These are phyloP conservation scores for Rhagoletis pomonella DNA, from an alignment of 1,140 invertebrate genomes.

Conservation along the genomic window DNA sequence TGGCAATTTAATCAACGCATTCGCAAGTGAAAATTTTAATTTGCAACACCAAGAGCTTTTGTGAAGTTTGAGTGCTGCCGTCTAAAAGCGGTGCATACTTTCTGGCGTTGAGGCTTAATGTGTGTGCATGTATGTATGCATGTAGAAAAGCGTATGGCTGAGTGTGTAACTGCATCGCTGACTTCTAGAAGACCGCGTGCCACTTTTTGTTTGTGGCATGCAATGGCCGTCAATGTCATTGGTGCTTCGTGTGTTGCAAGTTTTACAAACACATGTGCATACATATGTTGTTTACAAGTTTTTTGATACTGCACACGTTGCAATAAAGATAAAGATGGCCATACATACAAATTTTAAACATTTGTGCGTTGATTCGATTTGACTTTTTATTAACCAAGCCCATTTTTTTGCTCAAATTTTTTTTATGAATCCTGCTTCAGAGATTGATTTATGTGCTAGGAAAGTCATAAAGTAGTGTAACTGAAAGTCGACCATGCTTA, in stretches of 20 bases:
- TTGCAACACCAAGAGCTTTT: slow-evolving; percentile 40
- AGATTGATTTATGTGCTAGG: not conserved
- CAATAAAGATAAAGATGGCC: not conserved
- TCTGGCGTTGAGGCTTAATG: slow-evolving; percentile 1
- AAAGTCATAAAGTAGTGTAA: not conserved
- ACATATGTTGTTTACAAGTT: not conserved
- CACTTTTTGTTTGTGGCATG: slow-evolving; percentile 39
- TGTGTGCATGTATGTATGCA: no score
- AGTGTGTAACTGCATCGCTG: not conserved
- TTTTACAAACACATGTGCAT: not conserved
- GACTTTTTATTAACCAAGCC: not conserved
- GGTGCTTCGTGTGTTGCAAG: slow-evolving; percentile 12
- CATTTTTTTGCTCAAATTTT: not conserved
- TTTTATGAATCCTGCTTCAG: not conserved
- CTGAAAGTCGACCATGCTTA: no score
- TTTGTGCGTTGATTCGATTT: not conserved
- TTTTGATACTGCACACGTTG: not conserved
- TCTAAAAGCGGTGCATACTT: slow-evolving; percentile 36
- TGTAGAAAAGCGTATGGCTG: not conserved
- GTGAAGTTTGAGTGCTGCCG: slow-evolving; percentile 37
- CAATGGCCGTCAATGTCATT: slow-evolving; percentile 43
- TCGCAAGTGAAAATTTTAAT: slow-evolving; percentile 22
- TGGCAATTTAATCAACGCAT: slow-evolving; percentile 41
- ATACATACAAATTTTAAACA: not conserved
- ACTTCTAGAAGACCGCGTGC: not conserved